Base-by-base conservation (phyloP, 2,888 invertebrate species). In the Osedax fenrisi region DNA sequence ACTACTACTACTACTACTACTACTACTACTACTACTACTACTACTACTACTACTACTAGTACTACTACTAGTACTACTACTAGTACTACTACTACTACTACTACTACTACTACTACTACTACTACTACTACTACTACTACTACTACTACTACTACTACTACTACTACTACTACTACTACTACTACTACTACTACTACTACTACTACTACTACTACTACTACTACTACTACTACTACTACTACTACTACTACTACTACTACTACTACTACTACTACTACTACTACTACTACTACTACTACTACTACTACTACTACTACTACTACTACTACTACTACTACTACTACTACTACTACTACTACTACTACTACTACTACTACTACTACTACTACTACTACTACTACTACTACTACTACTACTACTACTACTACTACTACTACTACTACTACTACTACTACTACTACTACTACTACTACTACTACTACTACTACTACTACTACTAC, bases 11-110 rank as follows among this genome's bases (percentile, higher is more conserved):
- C 73, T 73, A 72, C 73, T 73, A 71, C 73, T 73, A 71, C 70
- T 70, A 71, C 73, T 73, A 73, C 73, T 73, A 71, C 73, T 73
- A 71, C 73, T 73, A 71, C 73, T 73, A 73, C 73, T 73, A 71
- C 73, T 73, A 22, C 73, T 73, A 25, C 73, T 73, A 25, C 73
- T 73, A 71, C 73, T 73, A 73, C 69, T 73, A 71, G 25, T 73
- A 71, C 73, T 73, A 71, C 73, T 73, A 72, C 73, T 73, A 25
- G 70, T 73, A 25, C 69, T 71, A 25, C 69, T 71, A 25, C 69
- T 71, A 25, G 70, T 71, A 72, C 73, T 73, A 25, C 68, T 73
- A 25, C 68, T 73, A 25, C 68, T 73, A 73, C 68, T 73, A 25
- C 68, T 73, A 73, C 68, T 73, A 70, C 68, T 73, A 70, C 68